Evolutionary conservation across 2,113 vertebrate genomes (phyloP).

Genomic region (Scomber scombrus): DNA sequence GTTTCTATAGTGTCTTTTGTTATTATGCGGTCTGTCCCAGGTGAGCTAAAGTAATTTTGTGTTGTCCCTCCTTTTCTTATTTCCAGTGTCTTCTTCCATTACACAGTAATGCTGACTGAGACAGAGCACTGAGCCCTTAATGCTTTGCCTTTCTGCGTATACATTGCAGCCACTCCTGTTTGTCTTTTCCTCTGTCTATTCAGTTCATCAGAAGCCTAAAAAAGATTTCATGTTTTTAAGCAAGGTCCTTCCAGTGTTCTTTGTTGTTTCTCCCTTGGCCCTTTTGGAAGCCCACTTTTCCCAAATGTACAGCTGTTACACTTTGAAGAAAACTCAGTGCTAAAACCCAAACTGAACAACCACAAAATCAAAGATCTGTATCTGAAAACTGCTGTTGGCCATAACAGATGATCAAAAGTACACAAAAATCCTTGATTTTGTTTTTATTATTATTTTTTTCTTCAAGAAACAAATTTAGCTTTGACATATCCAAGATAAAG

Average conservation of each 20-base stretch:
- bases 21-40: slow-evolving; percentile 23
- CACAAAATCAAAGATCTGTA: not conserved
- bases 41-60: slow-evolving; percentile 29
- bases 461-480: not conserved
- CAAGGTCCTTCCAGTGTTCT: not conserved
- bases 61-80: slow-evolving; percentile 2
- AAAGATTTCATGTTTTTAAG: not conserved
- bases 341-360: not conserved
- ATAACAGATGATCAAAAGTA: not conserved
- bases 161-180: slow-evolving; percentile 10
- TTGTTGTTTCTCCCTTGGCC: slow-evolving; percentile 6
- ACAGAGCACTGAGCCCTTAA: not conserved
- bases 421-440: not conserved
- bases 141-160: slow-evolving; percentile 14
- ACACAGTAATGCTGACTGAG: not conserved
- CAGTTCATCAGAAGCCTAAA: slow-evolving; percentile 5
- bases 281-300: slow-evolving; percentile 11
- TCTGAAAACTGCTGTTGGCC: not conserved
- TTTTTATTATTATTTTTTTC: too few relatives aligned
- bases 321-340: slow-evolving; percentile 7
- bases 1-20: slow-evolving; percentile 21
- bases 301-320: not conserved
- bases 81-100: not conserved
- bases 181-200: slow-evolving; percentile 11
- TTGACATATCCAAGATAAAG: slow-evolving; percentile 1